These are phyloP conservation scores for Aphodius granarius DNA, from an alignment of 2,888 invertebrate species.

Conservation along the genomic window DNA sequence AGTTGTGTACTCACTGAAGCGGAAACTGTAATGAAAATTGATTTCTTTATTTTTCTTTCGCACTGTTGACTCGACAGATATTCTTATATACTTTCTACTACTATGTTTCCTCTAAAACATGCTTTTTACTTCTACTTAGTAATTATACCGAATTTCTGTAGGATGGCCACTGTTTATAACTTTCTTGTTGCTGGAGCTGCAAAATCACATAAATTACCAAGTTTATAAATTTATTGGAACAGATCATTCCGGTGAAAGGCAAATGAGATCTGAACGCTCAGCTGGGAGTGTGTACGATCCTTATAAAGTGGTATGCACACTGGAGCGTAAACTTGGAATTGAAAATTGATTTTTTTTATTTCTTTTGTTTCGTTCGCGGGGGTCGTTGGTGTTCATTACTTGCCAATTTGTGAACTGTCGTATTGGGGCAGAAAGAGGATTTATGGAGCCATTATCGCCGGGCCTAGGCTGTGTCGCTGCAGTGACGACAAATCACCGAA, in stretches of 20 bases:
- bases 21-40: neutral
- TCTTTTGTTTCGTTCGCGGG: neutral
- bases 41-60: neutral
- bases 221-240: no score
- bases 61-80: no score
- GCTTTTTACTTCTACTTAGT: no score
- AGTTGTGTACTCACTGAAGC: neutral
- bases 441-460: neutral
- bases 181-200: no score
- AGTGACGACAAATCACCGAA: neutral
- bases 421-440: neutral
- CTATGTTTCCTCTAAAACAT: no score
- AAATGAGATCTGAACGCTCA: no score
- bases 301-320: neutral
- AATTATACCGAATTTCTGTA: no score
- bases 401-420: neutral
- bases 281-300: neutral
- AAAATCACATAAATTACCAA: no score
- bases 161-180: no score
- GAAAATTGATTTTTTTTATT: neutral
- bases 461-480: neutral
- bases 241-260: no score
- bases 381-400: neutral
- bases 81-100: no score
- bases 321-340: neutral